Evolutionary conservation across 2,797 vertebrate genomes (phyloP), one percentile per base, ranked within the genome.

Genomic region (Neosilurus hyrtlii): DNA sequence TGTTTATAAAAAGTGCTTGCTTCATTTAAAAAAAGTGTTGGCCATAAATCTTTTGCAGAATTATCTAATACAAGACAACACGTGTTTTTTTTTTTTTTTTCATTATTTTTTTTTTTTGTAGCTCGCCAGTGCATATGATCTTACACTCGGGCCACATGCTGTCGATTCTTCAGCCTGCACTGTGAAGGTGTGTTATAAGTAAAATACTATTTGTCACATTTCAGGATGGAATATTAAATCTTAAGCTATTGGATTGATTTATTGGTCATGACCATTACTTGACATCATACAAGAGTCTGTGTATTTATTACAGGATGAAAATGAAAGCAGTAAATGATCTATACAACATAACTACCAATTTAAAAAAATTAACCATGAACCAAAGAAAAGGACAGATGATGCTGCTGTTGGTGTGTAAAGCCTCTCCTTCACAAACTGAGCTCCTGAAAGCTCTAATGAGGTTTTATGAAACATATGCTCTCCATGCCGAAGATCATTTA

Each of bases 361-460:
- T 8, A 51, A 26, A 52, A 62, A 49, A n/a, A 14, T n/a, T 14
- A 18, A n/a, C n/a, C 20, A 49, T 6, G 9, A 43, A 59, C 66
- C 24, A 35, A 57, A 11, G 5, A 9, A 20, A 56, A n/a, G 52
- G 82, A 78, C 77, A 85, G 35, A 86, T 82, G 80, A 51, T 83
- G 75, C 61, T 73, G 63, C 67, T 65, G 35, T 52, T 67, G 59
- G 79, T 43, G 37, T 20, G 22, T 16, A 63, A 51, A 63, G 76
- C 16, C 59, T 76, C 56, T 35, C 22, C 9, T 63, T 57, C 57
- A 67, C 84, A 76, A 83, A 83, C 79, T 75, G 73, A 65, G 84
- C 68, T 86, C 88, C 88, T 92, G 89, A 89, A 91, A 90, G 90
- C 89, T 81, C 54, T 93, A 91, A 93, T 92, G 90, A 89, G 88